phyloP scores from a whole-genome alignment of 53 echinoderm and acorn worm genomes.

The Patiria pectinifera region DNA sequence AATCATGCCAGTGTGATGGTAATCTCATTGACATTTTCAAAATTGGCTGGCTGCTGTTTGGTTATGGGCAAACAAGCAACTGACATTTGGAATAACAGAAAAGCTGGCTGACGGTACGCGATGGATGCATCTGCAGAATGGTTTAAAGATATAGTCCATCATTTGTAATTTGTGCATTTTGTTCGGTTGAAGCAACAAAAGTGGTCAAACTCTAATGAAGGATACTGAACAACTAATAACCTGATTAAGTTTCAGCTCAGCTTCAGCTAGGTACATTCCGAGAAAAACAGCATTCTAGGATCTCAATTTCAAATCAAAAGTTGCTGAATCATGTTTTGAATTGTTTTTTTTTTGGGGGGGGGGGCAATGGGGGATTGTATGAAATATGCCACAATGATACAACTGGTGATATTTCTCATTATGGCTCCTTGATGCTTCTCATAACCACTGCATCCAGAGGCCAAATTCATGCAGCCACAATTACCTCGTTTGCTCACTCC shows the following conservation, averaged over 20 bases:
- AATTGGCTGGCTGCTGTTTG: background rate
- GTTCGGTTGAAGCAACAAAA: too few relatives aligned
- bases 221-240: too few relatives aligned
- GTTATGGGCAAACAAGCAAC: background rate
- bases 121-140: background rate
- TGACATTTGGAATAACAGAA: background rate
- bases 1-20: background rate
- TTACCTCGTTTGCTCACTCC: background rate
- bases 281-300: too few relatives aligned
- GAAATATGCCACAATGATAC: background rate
- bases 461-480: background rate
- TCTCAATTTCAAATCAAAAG: too few relatives aligned
- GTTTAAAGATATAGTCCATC: too few relatives aligned
- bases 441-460: background rate
- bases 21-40: constrained; percentile 40
- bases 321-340: too few relatives aligned
- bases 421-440: background rate
- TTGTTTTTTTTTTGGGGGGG: too few relatives aligned
- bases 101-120: too few relatives aligned
- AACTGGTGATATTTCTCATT: background rate
- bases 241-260: too few relatives aligned
- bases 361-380: background rate
- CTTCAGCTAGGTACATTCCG: too few relatives aligned
- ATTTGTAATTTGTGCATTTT: too few relatives aligned
- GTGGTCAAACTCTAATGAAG: too few relatives aligned